Base-by-base conservation (phyloP, 37 sponge, comb jelly and placozoan species). In the Oopsacas minuta region DNA sequence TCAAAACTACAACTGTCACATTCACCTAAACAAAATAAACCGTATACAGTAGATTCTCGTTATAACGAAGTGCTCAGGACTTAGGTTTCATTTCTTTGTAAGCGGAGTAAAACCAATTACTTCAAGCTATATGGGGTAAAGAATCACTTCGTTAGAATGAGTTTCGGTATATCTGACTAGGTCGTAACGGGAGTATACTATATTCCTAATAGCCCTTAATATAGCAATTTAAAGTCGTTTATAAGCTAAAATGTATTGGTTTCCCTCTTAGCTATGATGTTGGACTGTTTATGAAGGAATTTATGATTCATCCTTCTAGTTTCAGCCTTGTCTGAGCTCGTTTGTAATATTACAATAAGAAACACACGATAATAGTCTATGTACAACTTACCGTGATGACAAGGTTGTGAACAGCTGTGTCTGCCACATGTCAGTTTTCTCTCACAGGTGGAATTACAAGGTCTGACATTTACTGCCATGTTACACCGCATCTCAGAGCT, bases 301-400 rank as follows among this genome's bases (percentile, higher is more conserved):
- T 42, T 42, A 42, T 61, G 75, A 61, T 61, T 61, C 51, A 22
- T 12, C 5, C 75, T 20, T 25, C 22, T 12, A 20, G 75, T 61
- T 61, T 61, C 75, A 61, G 75, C 75, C 75, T 61, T 61, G 75
- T 61, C 75, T 61, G 75, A 61, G 75, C 75, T n/a, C n/a, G n/a
- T n/a, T n/a, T n/a, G n/a, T n/a, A n/a, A n/a, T n/a, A n/a, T n/a
- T n/a, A n/a, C n/a, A n/a, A n/a, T n/a, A n/a, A n/a, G n/a, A n/a
- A n/a, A n/a, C n/a, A n/a, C n/a, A n/a, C n/a, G n/a, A n/a, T n/a
- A n/a, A n/a, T n/a, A n/a, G n/a, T n/a, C n/a, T n/a, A n/a, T n/a
- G n/a, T n/a, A n/a, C 1, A 61, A 61, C 75, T 12, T 12, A 61
- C 75, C 75, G 30, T 61, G 75, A n/a, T 61, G 75, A 34, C 75